Evolutionary conservation across 2,797 vertebrate genomes (phyloP), one percentile per base, ranked within the genome.

Genomic region (Mastacembelus armatus): DNA sequence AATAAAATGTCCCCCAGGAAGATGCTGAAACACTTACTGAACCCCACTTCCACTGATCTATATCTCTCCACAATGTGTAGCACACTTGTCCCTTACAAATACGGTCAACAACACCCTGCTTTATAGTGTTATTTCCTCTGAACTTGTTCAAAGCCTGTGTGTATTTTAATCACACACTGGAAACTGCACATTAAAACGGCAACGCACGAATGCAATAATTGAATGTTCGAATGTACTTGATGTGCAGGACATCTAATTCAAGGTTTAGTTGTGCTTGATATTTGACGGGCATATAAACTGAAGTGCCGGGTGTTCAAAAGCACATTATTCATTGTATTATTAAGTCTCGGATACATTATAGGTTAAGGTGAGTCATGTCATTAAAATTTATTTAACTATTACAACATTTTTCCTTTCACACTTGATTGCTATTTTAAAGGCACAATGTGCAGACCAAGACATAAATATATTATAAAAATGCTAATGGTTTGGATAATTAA

Each of bases 1-100:
- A 92, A 92, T 91, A 86, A 91, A 91, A 88, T 27, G 73, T 49
- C 72, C 80, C 87, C 65, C 60, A 76, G 79, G 84, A 90, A 85
- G 80, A 81, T 29, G 66, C 80, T 64, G 66, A 83, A 75, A 79
- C 85, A 83, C 81, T 82, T 67, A 77, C 59, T 75, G 80, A 82
- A 83, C 63, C 77, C 79, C 69, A 63, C 74, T 76, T 66, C 77
- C 83, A 67, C 71, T 66, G 75, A 83, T 80, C 74, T 78, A 52
- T 71, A 74, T 77, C 66, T 5, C 73, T 45, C 29, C 40, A 33
- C 66, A 36, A 48, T 36, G 54, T 47, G 24, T 68, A 67, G 64
- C 18, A 39, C 48, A 59, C 42, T 45, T 54, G 68, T 67, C 54
- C 42, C 55, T 48, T 15, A 30, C 44, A 78, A 84, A 86, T 77